Percentiles rank a stretch among this genome's conserved stretches.
These are phyloP conservation scores for Exaiptasia diaphana DNA, from an alignment of 64 coral and sea anemone genomes.

Conservation along the genomic window DNA sequence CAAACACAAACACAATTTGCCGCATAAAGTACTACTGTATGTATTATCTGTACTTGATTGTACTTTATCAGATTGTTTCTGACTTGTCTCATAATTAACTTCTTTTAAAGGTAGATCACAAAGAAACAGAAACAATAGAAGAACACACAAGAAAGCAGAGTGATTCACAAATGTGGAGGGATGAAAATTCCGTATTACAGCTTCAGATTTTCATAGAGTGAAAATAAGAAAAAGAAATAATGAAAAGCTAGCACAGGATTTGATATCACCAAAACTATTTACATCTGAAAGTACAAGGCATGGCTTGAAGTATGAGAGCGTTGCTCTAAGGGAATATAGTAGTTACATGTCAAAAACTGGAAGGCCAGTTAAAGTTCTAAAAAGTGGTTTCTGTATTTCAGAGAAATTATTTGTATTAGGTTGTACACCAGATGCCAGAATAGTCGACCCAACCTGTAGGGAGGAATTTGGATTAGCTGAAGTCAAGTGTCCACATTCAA, in stretches of 20 bases:
- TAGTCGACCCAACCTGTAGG: neutral
- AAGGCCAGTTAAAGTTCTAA: neutral
- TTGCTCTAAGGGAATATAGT: neutral
- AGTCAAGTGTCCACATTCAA: neutral
- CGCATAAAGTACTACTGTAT: too few relatives aligned
- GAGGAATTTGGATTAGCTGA: neutral
- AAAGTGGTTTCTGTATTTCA: neutral
- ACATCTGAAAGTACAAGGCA: neutral
- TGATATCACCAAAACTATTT: conserved; percentile 10
- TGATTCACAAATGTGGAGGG: conserved; percentile 15
- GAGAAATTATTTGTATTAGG: neutral
- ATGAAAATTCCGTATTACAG: conserved; percentile 49
- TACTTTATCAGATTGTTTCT: neutral
- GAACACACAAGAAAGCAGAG: neutral
- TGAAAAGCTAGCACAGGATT: neutral
- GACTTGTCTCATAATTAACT: neutral
- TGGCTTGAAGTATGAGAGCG: neutral
- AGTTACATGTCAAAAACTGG: neutral
- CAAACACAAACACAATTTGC: too few relatives aligned
- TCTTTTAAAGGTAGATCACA: too few relatives aligned
- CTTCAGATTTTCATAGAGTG: conserved; percentile 34
- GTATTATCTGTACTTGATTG: too few relatives aligned
- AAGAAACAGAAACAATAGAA: too few relatives aligned
- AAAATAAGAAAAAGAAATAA: conserved; percentile 29
- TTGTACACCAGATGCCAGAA: neutral